A percentile compares a stretch with the other conserved stretches of the same genome.
phyloP scores from a whole-genome alignment of 30 jellyfish, hydroid and myxozoan species.

The Turritopsis dohrnii region DNA sequence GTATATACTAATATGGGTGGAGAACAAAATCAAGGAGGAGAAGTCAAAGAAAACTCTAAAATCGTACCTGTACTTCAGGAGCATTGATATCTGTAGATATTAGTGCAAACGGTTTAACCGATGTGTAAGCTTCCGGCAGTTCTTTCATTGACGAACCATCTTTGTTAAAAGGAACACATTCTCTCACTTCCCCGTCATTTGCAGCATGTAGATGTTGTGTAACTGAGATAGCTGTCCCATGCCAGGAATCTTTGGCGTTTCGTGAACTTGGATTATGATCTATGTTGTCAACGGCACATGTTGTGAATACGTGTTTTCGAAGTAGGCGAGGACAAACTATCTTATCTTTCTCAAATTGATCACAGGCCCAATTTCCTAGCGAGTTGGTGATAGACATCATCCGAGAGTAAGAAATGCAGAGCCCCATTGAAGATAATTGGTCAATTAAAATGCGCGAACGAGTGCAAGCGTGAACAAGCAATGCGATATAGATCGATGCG shows the following conservation, averaged over 20 bases:
- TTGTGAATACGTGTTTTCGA: neutral
- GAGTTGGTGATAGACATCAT: neutral
- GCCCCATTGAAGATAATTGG: neutral
- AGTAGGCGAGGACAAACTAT: too few species aligned
- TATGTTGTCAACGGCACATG: slow-evolving; percentile 1
- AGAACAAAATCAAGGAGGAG: too few species aligned
- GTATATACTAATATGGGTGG: too few species aligned
- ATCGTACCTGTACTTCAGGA: slow-evolving; percentile 9
- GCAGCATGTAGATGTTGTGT: neutral
- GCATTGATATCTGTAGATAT: neutral
- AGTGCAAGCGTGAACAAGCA: neutral
- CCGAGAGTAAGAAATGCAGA: neutral
- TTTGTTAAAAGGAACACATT: too few species aligned
- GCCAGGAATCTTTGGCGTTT: slow-evolving; percentile 7
- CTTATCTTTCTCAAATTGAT: neutral
- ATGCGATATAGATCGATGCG: neutral
- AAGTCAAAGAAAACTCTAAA: too few species aligned
- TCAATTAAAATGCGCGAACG: neutral
- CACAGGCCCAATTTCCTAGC: neutral
- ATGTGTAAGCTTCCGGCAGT: neutral
- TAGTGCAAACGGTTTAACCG: neutral
- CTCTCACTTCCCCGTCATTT: neutral
- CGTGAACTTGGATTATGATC: slow-evolving; percentile 5
- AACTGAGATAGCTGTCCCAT: slow-evolving; percentile 7
- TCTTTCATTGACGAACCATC: too few species aligned